Evolutionary conservation across 2,113 vertebrate genomes (phyloP), one percentile per base, ranked within the genome.

Genomic region (Hystrix cristata): DNA sequence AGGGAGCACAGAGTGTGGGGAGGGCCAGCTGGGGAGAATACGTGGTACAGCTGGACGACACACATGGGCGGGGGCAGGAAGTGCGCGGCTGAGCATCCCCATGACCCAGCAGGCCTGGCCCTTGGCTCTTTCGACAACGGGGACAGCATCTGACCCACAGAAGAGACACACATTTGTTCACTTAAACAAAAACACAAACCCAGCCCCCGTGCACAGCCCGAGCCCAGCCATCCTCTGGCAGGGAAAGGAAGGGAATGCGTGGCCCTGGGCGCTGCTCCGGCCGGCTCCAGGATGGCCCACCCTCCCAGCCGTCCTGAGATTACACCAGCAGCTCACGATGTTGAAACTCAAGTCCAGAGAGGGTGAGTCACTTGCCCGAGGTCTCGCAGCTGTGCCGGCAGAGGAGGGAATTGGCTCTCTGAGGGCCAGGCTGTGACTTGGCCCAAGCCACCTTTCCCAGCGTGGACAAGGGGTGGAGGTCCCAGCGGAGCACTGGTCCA

Each of bases 131-230:
- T 55, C 3, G 2, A 53, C 46, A 55, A 59, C 23, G 12, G 62
- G 51, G 48, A 51, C 16, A 69, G 46, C 92, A 87, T 92, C 87
- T 51, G 60, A 79, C 60, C 65, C 82, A 80, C 60, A 74, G 78
- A 43, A 94, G 67, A 90, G 62, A 86, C 60, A 55, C 48, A 69
- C 27, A 79, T 87, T n/a, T 83, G 51, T 81, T 57, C 71, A 48
- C 25, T 60, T 62, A 48, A 76, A 84, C 71, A 29, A 46, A 86
- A 80, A 67, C 23, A 31, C 83, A 53, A 62, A 51, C 6, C 87
- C 25, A 7, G 1, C 12, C 16, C 9, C 57, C 15, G 0, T 7
- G 21, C 14, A 3, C 31, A 5, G 23, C 27, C 57, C 11, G 76
- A 38, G 7, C 1, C 7, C 43, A 46, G 29, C 10, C 21, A 76